These are phyloP conservation scores for Drosophila subobscura DNA, from an alignment of 1,140 invertebrate genomes.

Conservation along the genomic window DNA sequence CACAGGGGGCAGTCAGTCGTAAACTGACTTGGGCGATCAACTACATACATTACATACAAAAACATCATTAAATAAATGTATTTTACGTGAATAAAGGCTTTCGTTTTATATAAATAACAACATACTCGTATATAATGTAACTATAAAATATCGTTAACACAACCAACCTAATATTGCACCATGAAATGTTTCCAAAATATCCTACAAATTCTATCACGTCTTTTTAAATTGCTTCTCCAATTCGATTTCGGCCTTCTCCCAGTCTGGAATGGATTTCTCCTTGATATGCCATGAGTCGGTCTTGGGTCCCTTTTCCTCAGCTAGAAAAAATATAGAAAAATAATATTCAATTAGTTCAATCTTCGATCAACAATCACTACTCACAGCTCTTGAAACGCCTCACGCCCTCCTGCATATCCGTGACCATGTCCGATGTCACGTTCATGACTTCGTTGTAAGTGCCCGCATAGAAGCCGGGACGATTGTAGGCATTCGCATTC, in stretches of 20 bases:
- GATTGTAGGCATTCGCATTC: slow-evolving; percentile 87
- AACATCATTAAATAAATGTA: slow-evolving; percentile 66
- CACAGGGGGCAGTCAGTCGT: slow-evolving; percentile 42
- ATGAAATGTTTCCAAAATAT: not conserved
- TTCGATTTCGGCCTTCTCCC: slow-evolving; percentile 84
- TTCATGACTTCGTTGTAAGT: slow-evolving; percentile 88
- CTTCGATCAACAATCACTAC: not conserved
- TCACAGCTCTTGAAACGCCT: slow-evolving; percentile 87
- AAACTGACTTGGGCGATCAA: slow-evolving; percentile 66
- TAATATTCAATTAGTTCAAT: not conserved
- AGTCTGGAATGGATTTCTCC: slow-evolving; percentile 84
- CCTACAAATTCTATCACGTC: not conserved
- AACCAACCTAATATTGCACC: no score
- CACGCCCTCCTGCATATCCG: slow-evolving; percentile 89
- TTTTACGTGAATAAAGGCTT: slow-evolving; percentile 75
- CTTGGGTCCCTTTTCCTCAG: slow-evolving; percentile 90
- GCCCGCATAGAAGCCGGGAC: slow-evolving; percentile 85
- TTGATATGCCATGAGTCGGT: slow-evolving; percentile 87
- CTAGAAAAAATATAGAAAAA: slow-evolving; percentile 60
- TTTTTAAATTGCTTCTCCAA: slow-evolving; percentile 44
- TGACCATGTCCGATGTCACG: slow-evolving; percentile 85
- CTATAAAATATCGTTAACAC: no score
- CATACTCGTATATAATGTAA: slow-evolving; percentile 10
- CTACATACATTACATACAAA: slow-evolving; percentile 39
- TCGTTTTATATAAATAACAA: slow-evolving; percentile 44